A percentile compares a stretch with the other conserved stretches of the same genome.
Evolutionary conservation across 2,888 invertebrate genomes (phyloP).

Genomic region (Orthosia cruda): DNA sequence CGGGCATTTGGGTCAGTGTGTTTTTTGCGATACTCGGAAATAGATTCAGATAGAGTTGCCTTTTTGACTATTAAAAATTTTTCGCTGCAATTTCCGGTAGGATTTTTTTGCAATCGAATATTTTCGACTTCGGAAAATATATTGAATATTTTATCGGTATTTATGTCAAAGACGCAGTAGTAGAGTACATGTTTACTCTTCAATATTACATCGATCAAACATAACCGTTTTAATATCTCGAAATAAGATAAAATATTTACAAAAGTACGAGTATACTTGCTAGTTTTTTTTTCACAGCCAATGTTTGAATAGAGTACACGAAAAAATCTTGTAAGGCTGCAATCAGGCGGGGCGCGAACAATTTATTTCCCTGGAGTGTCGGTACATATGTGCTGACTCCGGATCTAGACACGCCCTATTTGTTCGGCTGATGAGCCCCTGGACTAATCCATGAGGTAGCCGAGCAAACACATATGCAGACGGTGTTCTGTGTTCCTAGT

Average conservation of each 20-base stretch:
- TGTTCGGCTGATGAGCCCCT: constrained; percentile 84
- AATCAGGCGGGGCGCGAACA: constrained; percentile 83
- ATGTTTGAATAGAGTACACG: constrained; percentile 64
- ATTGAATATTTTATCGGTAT: not conserved
- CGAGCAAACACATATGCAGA: constrained; percentile 65
- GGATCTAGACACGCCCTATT: constrained; percentile 87
- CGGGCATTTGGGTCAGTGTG: constrained; percentile 69
- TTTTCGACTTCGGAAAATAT: not conserved
- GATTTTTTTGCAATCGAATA: not conserved
- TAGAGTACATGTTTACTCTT: not conserved
- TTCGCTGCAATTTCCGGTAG: constrained; percentile 8
- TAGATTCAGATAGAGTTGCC: constrained; percentile 23
- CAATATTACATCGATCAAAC: not conserved
- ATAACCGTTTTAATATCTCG: not conserved
- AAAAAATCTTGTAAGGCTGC: constrained; percentile 85
- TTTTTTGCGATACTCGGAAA: constrained; percentile 55
- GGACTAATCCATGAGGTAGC: constrained; percentile 74
- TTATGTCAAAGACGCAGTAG: not conserved
- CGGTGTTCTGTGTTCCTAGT: constrained; percentile 60
- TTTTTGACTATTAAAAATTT: constrained; percentile 15
- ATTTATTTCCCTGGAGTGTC: constrained; percentile 89
- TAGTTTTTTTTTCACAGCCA: constrained; percentile 46
- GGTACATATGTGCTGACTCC: constrained; percentile 87
- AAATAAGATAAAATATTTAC: constrained; percentile 20
- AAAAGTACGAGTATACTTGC: not conserved